Evolutionary conservation across 2,797 vertebrate species (phyloP).

Genomic region (Rhynchotus rufescens): DNA sequence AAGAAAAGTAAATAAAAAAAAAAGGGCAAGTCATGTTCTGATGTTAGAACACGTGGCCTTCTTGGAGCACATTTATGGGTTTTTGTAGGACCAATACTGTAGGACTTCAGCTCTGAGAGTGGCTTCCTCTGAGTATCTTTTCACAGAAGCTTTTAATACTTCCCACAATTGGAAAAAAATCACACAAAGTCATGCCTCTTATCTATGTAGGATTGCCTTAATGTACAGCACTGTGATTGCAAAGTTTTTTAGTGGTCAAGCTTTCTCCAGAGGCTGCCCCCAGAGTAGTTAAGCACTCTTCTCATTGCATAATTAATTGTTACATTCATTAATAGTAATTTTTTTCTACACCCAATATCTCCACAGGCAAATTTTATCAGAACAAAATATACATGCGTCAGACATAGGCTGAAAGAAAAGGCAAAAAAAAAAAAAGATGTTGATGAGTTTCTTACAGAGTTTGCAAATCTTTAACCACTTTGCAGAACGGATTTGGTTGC

Average conservation of each 20-base stretch:
- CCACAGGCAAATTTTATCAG: not conserved
- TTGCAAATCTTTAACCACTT: not conserved
- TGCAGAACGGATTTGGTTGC: not conserved
- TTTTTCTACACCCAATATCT: conserved; percentile 21
- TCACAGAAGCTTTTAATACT: not conserved
- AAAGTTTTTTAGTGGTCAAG: not conserved
- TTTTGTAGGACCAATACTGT: not conserved
- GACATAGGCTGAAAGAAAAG: not conserved
- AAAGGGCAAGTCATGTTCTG: not conserved
- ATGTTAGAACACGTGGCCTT: not conserved
- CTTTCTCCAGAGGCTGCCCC: not conserved
- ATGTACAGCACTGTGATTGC: not conserved
- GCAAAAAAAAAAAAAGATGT: not conserved
- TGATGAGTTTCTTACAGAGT: not conserved
- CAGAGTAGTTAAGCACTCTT: conserved; percentile 18
- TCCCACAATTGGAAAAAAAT: not conserved
- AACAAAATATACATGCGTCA: not conserved
- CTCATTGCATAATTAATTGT: conserved; percentile 46
- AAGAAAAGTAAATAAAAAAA: too few species aligned
- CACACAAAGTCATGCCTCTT: not conserved
- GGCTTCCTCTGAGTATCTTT: not conserved
- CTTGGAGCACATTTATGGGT: not conserved
- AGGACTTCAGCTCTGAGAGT: not conserved
- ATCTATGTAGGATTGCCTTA: not conserved
- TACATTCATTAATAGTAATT: conserved; percentile 23